A percentile compares a stretch with the other conserved stretches of the same genome.
Evolutionary conservation across 2,113 vertebrate genomes (phyloP).

Genomic region (Oceanites oceanicus): DNA sequence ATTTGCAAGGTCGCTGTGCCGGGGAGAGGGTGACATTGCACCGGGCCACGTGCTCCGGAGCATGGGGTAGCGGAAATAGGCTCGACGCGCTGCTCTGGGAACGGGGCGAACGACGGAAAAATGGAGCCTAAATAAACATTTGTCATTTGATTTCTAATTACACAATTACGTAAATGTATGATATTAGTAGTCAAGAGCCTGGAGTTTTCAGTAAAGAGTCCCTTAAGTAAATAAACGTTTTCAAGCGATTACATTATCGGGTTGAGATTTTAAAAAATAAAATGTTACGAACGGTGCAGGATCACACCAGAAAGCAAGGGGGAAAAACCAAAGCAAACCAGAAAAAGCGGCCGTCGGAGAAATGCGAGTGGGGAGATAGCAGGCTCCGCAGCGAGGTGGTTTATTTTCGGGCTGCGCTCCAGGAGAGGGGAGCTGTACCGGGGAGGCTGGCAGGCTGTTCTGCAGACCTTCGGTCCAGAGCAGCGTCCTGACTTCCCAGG

Average conservation of each 20-base stretch:
- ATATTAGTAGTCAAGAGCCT: constrained; percentile 75
- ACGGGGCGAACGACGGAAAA: background rate
- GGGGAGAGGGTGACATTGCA: background rate
- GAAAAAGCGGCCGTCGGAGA: accelerated
- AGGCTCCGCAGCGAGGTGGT: background rate
- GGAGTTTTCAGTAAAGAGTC: constrained; percentile 75
- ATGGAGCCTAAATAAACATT: constrained; percentile 37
- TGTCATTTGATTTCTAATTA: constrained; percentile 71
- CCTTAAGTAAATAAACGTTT: constrained; percentile 75
- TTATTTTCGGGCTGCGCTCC: background rate
- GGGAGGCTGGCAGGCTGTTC: background rate
- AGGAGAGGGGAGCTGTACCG: background rate
- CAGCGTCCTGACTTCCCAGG: background rate
- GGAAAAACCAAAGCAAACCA: background rate
- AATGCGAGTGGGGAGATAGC: background rate
- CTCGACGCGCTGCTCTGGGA: background rate
- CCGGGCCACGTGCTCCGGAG: background rate
- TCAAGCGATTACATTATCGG: constrained; percentile 55
- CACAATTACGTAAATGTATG: constrained; percentile 68
- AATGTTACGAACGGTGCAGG: background rate
- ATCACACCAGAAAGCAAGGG: background rate
- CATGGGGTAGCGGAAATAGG: background rate
- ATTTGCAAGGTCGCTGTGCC: background rate
- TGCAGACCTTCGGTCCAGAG: no score
- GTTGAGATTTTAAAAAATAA: constrained; percentile 17